Evolutionary conservation across 1,140 invertebrate species (phyloP).

Genomic region (Drosophila sucinea): DNA sequence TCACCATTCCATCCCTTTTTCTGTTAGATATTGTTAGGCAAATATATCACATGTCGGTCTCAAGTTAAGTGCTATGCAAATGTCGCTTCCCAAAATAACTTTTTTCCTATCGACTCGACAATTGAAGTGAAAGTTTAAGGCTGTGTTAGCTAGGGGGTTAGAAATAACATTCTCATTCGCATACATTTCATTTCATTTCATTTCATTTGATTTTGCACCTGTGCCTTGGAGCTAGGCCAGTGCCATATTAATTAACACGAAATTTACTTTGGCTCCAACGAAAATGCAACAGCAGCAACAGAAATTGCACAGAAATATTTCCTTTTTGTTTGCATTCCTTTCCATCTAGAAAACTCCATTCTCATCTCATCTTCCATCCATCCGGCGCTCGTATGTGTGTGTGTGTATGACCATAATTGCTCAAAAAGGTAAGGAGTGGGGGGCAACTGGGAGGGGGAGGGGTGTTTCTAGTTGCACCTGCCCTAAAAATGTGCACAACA

Average conservation of each 20-base stretch:
- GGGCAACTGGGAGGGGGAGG: background rate
- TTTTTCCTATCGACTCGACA: slow-evolving; percentile 54
- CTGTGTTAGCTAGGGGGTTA: background rate
- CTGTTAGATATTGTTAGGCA: slow-evolving; percentile 10
- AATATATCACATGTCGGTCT: slow-evolving; percentile 27
- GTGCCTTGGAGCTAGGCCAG: background rate
- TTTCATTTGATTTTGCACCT: slow-evolving; percentile 2
- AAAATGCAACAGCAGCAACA: slow-evolving; percentile 21
- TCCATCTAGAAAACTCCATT: no score
- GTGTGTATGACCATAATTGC: slow-evolving; percentile 6
- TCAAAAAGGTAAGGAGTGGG: slow-evolving; percentile 8
- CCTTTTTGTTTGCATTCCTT: slow-evolving; percentile 16
- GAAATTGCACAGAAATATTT: slow-evolving; percentile 33
- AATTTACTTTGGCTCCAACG: slow-evolving; percentile 16
- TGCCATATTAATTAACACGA: slow-evolving; percentile 42
- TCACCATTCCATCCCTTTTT: background rate
- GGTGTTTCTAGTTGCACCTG: background rate
- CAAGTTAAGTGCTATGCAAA: slow-evolving; percentile 56
- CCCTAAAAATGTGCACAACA: slow-evolving; percentile 50
- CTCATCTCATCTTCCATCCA: background rate
- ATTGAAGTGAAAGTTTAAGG: slow-evolving; percentile 48
- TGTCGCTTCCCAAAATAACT: slow-evolving; percentile 50
- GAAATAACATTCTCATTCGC: background rate
- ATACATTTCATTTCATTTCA: background rate
- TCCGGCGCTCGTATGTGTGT: background rate